These are phyloP conservation scores for Cephus runcator DNA, from an alignment of 2,888 invertebrate genomes.

Conservation along the genomic window DNA sequence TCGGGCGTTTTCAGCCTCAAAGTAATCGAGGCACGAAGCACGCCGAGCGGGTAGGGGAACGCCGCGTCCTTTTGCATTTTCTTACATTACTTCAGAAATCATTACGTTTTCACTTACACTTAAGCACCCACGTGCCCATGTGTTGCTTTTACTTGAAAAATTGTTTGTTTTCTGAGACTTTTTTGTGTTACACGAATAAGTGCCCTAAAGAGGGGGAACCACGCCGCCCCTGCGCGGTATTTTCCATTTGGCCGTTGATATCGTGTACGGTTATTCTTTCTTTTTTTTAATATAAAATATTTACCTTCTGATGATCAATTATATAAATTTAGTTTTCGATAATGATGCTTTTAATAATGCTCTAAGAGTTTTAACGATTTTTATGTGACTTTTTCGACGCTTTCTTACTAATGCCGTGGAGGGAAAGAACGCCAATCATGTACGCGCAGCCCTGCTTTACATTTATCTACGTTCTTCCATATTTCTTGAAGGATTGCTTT, in stretches of 20 bases:
- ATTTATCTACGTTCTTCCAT: background rate
- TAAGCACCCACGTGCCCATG: background rate
- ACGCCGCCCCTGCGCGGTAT: conserved; percentile 15
- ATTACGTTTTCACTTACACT: background rate
- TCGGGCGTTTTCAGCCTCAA: conserved; percentile 8
- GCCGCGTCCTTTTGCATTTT: conserved; percentile 6
- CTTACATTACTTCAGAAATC: conserved; percentile 1
- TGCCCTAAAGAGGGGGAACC: conserved; percentile 9
- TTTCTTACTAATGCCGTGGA: background rate
- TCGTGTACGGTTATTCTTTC: background rate
- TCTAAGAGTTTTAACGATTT: background rate
- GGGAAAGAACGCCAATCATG: background rate
- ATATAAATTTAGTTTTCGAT: background rate
- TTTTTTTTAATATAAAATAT: background rate
- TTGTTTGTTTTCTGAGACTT: background rate
- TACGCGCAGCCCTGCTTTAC: background rate
- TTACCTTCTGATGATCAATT: background rate
- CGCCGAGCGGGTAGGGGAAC: conserved; percentile 5
- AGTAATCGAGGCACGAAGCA: conserved; percentile 8
- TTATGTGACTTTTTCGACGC: background rate
- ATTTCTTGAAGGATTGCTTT: background rate
- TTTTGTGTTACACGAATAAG: background rate
- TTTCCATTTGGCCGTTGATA: conserved; percentile 6
- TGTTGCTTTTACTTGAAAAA: background rate
- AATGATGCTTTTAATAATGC: background rate